phyloP scores from a whole-genome alignment of 2,888 invertebrate species.

The Athrips mouffetella region DNA sequence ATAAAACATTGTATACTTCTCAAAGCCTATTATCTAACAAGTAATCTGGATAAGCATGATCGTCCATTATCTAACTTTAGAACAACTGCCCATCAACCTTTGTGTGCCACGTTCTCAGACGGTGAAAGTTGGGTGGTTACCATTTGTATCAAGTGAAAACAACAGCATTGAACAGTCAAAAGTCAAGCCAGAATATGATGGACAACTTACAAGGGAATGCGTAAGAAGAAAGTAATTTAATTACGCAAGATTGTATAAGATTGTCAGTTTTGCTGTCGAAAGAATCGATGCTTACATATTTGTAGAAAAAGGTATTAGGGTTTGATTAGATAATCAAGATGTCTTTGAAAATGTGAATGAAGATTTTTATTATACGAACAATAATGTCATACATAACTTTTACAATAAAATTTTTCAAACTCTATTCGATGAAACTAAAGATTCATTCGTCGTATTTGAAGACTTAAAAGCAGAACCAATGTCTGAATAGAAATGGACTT shows the following conservation, averaged over 20 bases:
- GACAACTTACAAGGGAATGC: slow-evolving; percentile 5
- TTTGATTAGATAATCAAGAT: background rate
- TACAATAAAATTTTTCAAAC: background rate
- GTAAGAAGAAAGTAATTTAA: slow-evolving; percentile 8
- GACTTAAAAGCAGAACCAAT: too few relatives aligned
- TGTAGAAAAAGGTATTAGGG: slow-evolving; percentile 3
- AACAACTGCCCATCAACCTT: slow-evolving; percentile 11
- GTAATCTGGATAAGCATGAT: slow-evolving; percentile 5
- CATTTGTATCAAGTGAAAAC: slow-evolving; percentile 13
- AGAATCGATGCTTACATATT: background rate
- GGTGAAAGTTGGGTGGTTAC: slow-evolving; percentile 8
- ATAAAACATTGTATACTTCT: background rate
- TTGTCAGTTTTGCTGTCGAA: background rate
- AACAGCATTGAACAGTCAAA: slow-evolving; percentile 10
- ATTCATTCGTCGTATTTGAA: background rate
- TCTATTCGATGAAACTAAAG: background rate
- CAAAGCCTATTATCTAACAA: slow-evolving; percentile 1
- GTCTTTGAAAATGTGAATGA: too few relatives aligned
- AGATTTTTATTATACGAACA: too few relatives aligned
- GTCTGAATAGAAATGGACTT: slow-evolving; percentile 2
- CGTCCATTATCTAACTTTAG: slow-evolving; percentile 11
- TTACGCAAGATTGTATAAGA: slow-evolving; percentile 4
- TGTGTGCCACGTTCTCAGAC: slow-evolving; percentile 11
- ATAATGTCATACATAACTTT: background rate
- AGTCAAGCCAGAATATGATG: slow-evolving; percentile 3